phyloP scores from a whole-genome alignment of 2,888 invertebrate species.

The Hemithea aestivaria region DNA sequence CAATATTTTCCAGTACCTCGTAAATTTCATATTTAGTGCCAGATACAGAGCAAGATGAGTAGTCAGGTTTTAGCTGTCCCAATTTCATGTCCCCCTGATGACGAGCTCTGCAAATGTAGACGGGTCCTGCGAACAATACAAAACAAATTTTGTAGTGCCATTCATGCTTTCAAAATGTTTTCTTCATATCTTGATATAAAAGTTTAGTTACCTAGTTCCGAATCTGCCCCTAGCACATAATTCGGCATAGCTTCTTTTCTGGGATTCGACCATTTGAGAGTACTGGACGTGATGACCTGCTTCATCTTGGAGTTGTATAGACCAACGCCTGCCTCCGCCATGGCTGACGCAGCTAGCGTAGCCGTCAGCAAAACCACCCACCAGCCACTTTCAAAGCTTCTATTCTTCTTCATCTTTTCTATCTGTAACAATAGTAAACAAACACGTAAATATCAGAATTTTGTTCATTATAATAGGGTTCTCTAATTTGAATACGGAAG shows the following conservation, averaged over 20 bases:
- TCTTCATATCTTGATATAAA: too few species aligned
- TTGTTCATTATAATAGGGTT: too few species aligned
- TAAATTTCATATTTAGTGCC: conserved; percentile 80
- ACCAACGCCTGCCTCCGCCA: conserved; percentile 58
- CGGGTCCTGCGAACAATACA: conserved; percentile 61
- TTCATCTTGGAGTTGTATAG: conserved; percentile 71
- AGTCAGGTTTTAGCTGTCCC: conserved; percentile 82
- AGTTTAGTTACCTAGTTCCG: conserved; percentile 50
- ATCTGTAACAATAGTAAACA: conserved; percentile 42
- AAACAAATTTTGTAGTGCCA: too few species aligned
- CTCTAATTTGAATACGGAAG: too few species aligned
- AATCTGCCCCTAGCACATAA: conserved; percentile 82
- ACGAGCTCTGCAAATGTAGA: conserved; percentile 86
- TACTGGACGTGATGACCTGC: conserved; percentile 88
- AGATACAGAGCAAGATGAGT: conserved; percentile 82
- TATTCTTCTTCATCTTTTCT: conserved; percentile 57
- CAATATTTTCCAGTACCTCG: conserved; percentile 88
- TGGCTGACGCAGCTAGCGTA: conserved; percentile 49
- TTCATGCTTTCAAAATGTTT: too few species aligned
- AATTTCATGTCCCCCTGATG: conserved; percentile 87
- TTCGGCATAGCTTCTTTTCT: conserved; percentile 66
- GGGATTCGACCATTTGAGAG: conserved; percentile 85
- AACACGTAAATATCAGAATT: too few species aligned
- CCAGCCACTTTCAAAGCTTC: conserved; percentile 60
- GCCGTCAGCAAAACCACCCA: conserved; percentile 61